Evolutionary conservation across 2,113 vertebrate species (phyloP), one percentile per base, ranked within the genome.

Genomic region (Galeopterus variegatus): DNA sequence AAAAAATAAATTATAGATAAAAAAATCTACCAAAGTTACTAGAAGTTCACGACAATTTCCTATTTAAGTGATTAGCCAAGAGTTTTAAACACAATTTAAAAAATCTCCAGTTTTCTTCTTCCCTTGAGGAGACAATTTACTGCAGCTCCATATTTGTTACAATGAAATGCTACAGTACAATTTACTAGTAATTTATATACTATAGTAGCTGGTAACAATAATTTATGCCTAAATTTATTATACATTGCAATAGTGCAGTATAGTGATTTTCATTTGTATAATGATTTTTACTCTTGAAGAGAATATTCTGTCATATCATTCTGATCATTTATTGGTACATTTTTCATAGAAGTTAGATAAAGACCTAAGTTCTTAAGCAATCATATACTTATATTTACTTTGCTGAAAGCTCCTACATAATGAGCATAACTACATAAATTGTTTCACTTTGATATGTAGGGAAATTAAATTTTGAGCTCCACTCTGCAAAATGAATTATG

Each of bases 381-480:
- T 6, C 67, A 86, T 73, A 0, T 48, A 94, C 36, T 88, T 87
- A 92, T 80, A 83, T 96, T 77, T 45, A 93, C 90, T 84, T 65
- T 85, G 26, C 75, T 81, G 70, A 97, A 65, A 95, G 58, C 62
- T 65, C 36, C 88, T 95, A 81, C 11, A 33, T 90, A 82, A 93
- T 79, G 58, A 98, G 76, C 26, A 84, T 31, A 81, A 86, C 54
- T 81, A 95, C 81, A 80, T 88, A 97, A 94, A 98, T 96, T 88
- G 24, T 60, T 50, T 86, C 75, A 93, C n/a, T 90, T 93, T 64
- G 73, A 94, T 96, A 88, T 94, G 73, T 72, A 80, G 33, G 65
- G 72, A 94, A 97, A 98, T 97, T 97, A 96, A 97, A 97, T 97
- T 92, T 97, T 93, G 86, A 96, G 69, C 36, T 89, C 82, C 69